A percentile compares a stretch with the other conserved stretches of the same genome.
These are phyloP conservation scores for Pantala flavescens DNA, from an alignment of 1,140 invertebrate genomes.

Conservation along the genomic window DNA sequence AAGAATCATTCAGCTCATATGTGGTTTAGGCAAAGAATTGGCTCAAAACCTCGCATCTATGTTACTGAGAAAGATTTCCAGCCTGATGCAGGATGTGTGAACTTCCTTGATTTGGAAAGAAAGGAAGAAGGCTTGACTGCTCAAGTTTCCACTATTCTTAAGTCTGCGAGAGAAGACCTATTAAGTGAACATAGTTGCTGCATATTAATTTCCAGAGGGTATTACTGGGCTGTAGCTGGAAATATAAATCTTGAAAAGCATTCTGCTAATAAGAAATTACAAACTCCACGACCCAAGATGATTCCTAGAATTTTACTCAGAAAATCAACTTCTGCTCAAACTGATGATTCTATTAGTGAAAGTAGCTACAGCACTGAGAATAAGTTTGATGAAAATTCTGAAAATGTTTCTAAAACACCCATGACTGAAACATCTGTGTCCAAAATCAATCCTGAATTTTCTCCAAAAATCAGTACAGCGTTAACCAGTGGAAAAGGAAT, in stretches of 20 bases:
- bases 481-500: too few relatives aligned
- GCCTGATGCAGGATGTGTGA: neutral
- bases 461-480: too few relatives aligned
- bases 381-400: too few relatives aligned
- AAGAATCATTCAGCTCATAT: neutral
- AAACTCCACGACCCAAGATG: too few relatives aligned
- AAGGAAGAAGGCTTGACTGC: neutral
- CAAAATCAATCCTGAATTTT: too few relatives aligned
- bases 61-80: neutral
- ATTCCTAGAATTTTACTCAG: too few relatives aligned
- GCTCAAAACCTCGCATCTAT: neutral
- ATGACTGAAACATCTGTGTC: too few relatives aligned
- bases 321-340: too few relatives aligned
- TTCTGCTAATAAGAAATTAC: too few relatives aligned
- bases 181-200: neutral
- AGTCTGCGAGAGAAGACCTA: neutral
- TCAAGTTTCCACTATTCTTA: neutral
- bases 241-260: neutral
- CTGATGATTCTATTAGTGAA: too few relatives aligned
- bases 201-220: neutral
- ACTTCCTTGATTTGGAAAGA: neutral
- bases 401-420: too few relatives aligned
- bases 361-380: too few relatives aligned
- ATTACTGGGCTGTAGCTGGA: neutral
- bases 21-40: neutral